Conservation (phyloP, 2,888 invertebrate genomes). For the Xestoiulus laeticollis region DNA sequence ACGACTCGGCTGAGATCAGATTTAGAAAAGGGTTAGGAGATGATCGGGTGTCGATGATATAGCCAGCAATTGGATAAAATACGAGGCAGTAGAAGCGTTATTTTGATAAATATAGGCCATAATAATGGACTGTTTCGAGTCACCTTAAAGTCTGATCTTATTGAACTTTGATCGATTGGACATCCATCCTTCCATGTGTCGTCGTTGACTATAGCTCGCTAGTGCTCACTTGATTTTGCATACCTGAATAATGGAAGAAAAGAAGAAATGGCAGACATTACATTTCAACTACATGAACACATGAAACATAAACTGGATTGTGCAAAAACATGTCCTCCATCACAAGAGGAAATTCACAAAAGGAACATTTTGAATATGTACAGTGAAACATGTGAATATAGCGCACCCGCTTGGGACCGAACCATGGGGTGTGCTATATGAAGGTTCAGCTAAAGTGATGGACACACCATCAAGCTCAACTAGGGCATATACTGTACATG, state of each 20-base stretch:
- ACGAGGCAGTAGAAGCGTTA: neutral
- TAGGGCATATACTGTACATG: no score
- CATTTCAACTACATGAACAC: no score
- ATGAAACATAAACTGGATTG: no score
- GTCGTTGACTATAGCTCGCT: neutral
- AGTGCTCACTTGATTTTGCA: neutral
- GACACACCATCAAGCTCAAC: no score
- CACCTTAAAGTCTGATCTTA: slow-evolving; percentile 6
- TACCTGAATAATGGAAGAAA: neutral
- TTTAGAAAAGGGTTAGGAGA: neutral
- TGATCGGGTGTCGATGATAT: neutral
- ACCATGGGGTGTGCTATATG: no score
- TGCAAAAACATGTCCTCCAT: no score
- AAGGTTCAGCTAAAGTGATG: no score
- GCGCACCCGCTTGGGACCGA: no score
- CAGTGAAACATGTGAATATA: no score
- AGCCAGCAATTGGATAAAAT: neutral
- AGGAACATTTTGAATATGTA: no score
- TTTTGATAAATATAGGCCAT: slow-evolving; percentile 15
- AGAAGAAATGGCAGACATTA: neutral
- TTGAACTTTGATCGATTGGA: neutral
- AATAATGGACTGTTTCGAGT: neutral
- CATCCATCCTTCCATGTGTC: neutral
- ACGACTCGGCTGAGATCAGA: neutral
- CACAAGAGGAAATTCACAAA: no score